Conservation (phyloP, 2,888 invertebrate species). For the Lymantria dispar region DNA sequence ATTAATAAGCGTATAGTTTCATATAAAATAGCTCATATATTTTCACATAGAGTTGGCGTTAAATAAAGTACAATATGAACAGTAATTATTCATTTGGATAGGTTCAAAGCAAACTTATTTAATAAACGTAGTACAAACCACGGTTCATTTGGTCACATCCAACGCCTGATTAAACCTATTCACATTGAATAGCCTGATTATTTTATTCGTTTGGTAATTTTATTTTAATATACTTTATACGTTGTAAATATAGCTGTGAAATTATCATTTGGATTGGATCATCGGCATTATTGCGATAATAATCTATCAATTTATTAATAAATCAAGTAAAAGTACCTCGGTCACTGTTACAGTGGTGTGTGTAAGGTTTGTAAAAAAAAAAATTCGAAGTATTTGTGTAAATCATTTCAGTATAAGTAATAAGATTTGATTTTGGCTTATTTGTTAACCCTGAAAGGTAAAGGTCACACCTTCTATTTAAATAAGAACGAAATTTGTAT, state of each 20-base stretch:
- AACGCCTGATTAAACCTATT: conserved; percentile 41
- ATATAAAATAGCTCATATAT: too few species aligned
- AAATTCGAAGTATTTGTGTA: background rate
- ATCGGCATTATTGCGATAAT: too few species aligned
- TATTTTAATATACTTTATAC: conserved; percentile 22
- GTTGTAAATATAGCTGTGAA: conserved; percentile 3
- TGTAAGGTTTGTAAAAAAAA: too few species aligned
- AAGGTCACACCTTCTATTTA: conserved; percentile 7
- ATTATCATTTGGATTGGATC: background rate
- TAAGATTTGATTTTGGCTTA: conserved; percentile 4
- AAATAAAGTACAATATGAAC: conserved; percentile 17
- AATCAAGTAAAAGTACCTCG: too few species aligned
- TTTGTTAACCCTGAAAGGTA: background rate
- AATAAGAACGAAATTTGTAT: conserved; percentile 16
- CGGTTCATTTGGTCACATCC: conserved; percentile 44
- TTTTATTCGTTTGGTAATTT: conserved; percentile 32
- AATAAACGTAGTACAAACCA: conserved; percentile 32
- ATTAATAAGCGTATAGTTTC: too few species aligned
- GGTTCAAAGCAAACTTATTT: conserved; percentile 41
- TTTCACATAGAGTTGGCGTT: conserved; percentile 2
- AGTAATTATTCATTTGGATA: conserved; percentile 38
- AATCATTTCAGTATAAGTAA: background rate
- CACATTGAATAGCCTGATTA: conserved; percentile 28
- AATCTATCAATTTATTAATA: too few species aligned
- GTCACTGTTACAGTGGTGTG: too few species aligned